phyloP scores from a whole-genome alignment of 2,797 vertebrate genomes.

The Falco cherrug region DNA sequence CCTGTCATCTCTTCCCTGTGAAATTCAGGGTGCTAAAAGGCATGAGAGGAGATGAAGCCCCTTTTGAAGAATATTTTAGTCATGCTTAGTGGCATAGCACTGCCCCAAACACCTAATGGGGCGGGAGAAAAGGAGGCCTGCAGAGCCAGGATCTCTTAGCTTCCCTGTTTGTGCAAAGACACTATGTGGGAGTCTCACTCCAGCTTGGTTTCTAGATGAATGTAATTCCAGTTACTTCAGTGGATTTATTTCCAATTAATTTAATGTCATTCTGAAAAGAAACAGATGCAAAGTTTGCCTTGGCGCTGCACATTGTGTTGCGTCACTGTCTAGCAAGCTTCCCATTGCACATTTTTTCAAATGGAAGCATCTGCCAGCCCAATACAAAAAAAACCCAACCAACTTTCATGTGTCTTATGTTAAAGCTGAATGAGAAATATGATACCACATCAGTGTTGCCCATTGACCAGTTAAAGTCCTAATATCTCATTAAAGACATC shows the following conservation, averaged over 20 bases:
- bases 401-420: conserved; percentile 49
- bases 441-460: background rate
- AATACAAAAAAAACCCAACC: conserved; percentile 22
- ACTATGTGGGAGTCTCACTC: background rate
- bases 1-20: background rate
- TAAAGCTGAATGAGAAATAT: conserved; percentile 6
- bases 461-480: background rate
- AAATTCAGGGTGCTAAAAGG: background rate
- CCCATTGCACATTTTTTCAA: conserved; percentile 29
- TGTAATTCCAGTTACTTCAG: conserved; percentile 27
- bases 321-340: conserved; percentile 62
- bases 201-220: background rate
- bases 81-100: background rate
- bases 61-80: background rate
- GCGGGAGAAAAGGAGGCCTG: background rate
- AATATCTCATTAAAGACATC: background rate
- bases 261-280: conserved; percentile 47
- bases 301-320: conserved; percentile 11
- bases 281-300: conserved; percentile 57
- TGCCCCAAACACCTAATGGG: background rate
- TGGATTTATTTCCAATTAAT: conserved; percentile 41
- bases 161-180: background rate
- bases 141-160: background rate
- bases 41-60: background rate
- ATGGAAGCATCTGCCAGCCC: conserved; percentile 29